Evolutionary conservation across 2,888 invertebrate genomes (phyloP), one percentile per base, ranked within the genome.

Genomic region (Rotaria macrura): DNA sequence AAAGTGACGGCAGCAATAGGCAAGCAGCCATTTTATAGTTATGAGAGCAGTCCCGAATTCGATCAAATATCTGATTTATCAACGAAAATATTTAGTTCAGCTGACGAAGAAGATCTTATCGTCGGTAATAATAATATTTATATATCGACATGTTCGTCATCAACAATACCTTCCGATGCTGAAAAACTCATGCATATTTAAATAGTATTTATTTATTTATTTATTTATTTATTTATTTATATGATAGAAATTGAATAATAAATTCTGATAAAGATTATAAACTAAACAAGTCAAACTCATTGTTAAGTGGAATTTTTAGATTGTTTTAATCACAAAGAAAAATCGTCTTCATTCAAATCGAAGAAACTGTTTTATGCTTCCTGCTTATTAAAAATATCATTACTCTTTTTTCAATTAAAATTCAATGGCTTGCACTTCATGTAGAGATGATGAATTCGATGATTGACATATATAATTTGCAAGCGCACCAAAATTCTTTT

Each of bases 11-110:
- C 20, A 52, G 5, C 20, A 52, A 52, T 23, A 52, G 23, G 5
- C 17, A 29, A 25, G 12, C 43, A 43, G 4, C 25, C 23, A 43
- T 43, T 43, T n/a, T 25, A 43, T 79, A 40, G n/a, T 40, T n/a
- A 79, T 43, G 79, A 79, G 4, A 79, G 79, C 43, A 10, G 14
- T 43, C 25, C n/a, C n/a, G 79, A 79, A n/a, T 43, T 79, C 25
- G 79, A 79, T 79, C 38, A 79, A n/a, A 79, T 79, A 40, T 43
- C 43, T 12, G n/a, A 79, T 79, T 43, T 79, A 43, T n/a, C 79
- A 25, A 43, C 79, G 25, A 79, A 79, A 79, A 43, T 79, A 14
- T 79, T 79, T 43, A 79, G 43, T 43, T 43, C 40, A 43, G 43
- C 2, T 3, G 43, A 79, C 43, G 43, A 79, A n/a, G 43, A 43